A percentile compares a stretch with the other conserved stretches of the same genome.
Conservation (phyloP, 2,797 vertebrate genomes). For the Martes flavigula region DNA sequence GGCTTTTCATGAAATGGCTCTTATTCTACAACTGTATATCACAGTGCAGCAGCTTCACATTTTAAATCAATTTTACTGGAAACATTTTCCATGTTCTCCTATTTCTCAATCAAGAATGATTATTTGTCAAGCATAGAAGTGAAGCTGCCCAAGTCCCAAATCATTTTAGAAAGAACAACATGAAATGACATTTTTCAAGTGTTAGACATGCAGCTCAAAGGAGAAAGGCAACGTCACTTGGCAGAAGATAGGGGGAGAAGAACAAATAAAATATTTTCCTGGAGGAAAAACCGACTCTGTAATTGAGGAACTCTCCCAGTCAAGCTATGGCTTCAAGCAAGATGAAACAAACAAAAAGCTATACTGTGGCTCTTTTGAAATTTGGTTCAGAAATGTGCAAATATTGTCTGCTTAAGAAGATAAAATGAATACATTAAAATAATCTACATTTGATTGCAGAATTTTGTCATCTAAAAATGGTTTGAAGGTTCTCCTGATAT, state of each 20-base stretch:
- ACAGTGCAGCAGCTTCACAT: neutral
- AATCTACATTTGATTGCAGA: slow-evolving; percentile 54
- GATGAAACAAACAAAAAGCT: neutral
- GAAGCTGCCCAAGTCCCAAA: slow-evolving; percentile 44
- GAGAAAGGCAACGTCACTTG: neutral
- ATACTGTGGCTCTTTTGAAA: neutral
- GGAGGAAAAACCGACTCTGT: neutral
- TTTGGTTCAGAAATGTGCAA: neutral
- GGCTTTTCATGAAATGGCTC: neutral
- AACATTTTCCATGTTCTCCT: slow-evolving; percentile 41
- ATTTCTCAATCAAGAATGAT: slow-evolving; percentile 48
- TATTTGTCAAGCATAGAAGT: slow-evolving; percentile 53
- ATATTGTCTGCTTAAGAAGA: slow-evolving; percentile 45
- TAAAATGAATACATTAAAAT: neutral
- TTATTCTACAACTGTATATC: neutral
- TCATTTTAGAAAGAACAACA: slow-evolving; percentile 74
- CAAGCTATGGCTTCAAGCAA: neutral
- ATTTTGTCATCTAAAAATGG: slow-evolving; percentile 53
- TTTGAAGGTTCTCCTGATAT: slow-evolving; percentile 63
- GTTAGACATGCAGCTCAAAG: slow-evolving; percentile 2
- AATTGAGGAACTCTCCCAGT: neutral
- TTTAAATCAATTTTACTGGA: slow-evolving; percentile 65
- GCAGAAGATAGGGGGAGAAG: neutral
- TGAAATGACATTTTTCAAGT: slow-evolving; percentile 71
- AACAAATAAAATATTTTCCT: neutral